A percentile compares a stretch with the other conserved stretches of the same genome.
These are phyloP conservation scores for Harmothoe impar DNA, from an alignment of 2,888 invertebrate species.

Conservation along the genomic window DNA sequence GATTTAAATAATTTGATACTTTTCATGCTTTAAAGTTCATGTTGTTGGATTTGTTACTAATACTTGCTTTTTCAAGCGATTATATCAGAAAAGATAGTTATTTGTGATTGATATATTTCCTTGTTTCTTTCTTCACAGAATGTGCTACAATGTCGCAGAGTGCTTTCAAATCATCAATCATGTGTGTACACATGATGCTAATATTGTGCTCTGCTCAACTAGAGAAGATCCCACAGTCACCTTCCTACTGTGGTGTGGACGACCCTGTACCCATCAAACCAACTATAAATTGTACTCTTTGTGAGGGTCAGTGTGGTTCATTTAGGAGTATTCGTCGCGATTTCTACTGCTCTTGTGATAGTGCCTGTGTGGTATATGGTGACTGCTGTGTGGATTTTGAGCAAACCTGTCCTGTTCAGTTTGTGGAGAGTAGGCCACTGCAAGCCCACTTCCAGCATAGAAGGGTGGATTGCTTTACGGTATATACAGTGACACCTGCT, in stretches of 20 bases:
- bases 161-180: background rate
- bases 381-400: constrained; percentile 43
- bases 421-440: background rate
- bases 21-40: too few relatives aligned
- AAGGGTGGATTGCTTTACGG: background rate
- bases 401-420: background rate
- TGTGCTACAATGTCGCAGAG: background rate
- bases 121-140: background rate
- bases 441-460: background rate
- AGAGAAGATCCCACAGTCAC: background rate
- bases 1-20: too few relatives aligned
- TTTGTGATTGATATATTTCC: too few relatives aligned
- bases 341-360: constrained; percentile 22
- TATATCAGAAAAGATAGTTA: too few relatives aligned
- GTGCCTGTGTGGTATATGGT: constrained; percentile 31
- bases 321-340: background rate
- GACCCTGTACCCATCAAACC: too few relatives aligned
- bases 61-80: too few relatives aligned
- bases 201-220: background rate
- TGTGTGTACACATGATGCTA: background rate
- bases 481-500: background rate
- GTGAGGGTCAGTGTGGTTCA: background rate
- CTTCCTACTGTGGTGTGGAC: background rate
- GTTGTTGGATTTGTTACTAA: too few relatives aligned
- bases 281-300: too few relatives aligned